Percentiles rank a stretch among this genome's conserved stretches.
Conservation (phyloP, 2,797 vertebrate species). For the Coendou prehensilis region DNA sequence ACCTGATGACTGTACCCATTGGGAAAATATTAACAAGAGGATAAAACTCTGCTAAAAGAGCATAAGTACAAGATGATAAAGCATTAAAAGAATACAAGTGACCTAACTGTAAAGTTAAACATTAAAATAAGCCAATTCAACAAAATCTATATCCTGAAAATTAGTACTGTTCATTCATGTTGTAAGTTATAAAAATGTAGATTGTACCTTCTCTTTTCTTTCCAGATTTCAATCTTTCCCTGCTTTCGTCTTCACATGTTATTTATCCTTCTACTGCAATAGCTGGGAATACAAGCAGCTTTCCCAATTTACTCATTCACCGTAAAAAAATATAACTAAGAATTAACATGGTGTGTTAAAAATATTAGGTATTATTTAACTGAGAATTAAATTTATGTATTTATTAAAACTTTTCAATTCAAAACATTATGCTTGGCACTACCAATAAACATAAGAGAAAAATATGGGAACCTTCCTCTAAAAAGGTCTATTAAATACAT, state of each 20-base stretch:
- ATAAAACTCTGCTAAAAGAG: background rate
- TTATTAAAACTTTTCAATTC: background rate
- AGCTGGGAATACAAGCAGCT: background rate
- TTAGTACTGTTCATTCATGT: background rate
- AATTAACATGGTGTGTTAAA: background rate
- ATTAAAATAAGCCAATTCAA: background rate
- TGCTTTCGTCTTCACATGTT: background rate
- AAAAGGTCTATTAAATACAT: background rate
- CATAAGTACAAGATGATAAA: background rate
- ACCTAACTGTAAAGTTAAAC: background rate
- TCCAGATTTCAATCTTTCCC: background rate
- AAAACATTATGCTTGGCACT: background rate
- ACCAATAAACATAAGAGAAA: background rate
- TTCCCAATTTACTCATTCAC: background rate
- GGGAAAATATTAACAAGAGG: background rate
- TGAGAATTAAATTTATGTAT: background rate
- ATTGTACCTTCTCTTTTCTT: background rate
- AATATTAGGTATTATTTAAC: background rate
- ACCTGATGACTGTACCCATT: fast-evolving
- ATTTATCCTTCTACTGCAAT: background rate
- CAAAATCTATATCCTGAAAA: background rate
- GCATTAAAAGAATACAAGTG: background rate
- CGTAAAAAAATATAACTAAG: background rate
- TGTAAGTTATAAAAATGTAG: background rate
- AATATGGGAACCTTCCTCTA: background rate